Conservation (phyloP, 2,888 invertebrate genomes). For the Prosopocoilus inquinatus region DNA sequence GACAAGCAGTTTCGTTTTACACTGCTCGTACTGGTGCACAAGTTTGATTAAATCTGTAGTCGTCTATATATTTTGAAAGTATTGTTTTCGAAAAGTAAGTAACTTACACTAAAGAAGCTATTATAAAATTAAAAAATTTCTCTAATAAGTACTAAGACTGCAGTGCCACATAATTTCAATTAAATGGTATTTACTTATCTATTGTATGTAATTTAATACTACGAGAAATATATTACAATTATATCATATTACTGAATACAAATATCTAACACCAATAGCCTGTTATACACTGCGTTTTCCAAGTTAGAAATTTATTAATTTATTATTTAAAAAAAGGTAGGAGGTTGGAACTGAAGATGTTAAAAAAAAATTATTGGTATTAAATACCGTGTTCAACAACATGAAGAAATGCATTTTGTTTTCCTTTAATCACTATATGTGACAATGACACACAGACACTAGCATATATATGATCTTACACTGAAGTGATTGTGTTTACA, state of each 20-base stretch:
- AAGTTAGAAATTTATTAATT: background rate
- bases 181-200: slow-evolving; percentile 6
- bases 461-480: slow-evolving; percentile 8
- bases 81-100: slow-evolving; percentile 13
- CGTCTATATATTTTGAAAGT: slow-evolving; percentile 7
- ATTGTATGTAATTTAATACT: too few species aligned
- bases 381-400: too few species aligned
- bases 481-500: slow-evolving; percentile 25
- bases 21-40: slow-evolving; percentile 9
- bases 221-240: too few species aligned
- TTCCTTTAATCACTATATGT: slow-evolving; percentile 10
- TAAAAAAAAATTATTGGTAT: too few species aligned
- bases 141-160: slow-evolving; percentile 12
- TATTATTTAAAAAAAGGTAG: too few species aligned
- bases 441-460: slow-evolving; percentile 22
- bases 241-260: too few species aligned
- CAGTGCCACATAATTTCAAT: slow-evolving; percentile 14
- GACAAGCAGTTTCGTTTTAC: slow-evolving; percentile 11
- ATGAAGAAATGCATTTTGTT: too few species aligned
- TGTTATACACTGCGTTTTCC: background rate
- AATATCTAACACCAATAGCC: too few species aligned
- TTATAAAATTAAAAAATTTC: slow-evolving; percentile 14
- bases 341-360: too few species aligned
- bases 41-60: slow-evolving; percentile 6
- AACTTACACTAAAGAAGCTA: slow-evolving; percentile 9